Evolutionary conservation across 2,797 vertebrate genomes (phyloP).

Genomic region (Triplophysa yarkandensis): DNA sequence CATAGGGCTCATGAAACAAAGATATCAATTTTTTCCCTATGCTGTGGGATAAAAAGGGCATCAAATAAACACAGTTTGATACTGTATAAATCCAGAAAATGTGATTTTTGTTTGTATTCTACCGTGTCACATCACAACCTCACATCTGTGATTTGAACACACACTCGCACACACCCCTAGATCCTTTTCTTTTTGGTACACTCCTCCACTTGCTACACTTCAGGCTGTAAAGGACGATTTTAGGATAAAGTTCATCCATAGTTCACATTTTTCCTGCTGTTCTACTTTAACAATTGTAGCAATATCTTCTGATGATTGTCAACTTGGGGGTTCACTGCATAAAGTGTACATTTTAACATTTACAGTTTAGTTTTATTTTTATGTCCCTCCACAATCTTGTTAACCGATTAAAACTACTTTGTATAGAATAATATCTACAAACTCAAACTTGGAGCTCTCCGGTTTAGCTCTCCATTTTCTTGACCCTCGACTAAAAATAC

Average conservation of each 20-base stretch:
- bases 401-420: background rate
- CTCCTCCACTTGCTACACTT: slow-evolving; percentile 51
- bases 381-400: background rate
- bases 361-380: slow-evolving; percentile 46
- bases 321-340: slow-evolving; percentile 16
- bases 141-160: slow-evolving; percentile 27
- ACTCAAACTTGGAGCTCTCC: slow-evolving; percentile 30
- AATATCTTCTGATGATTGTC: slow-evolving; percentile 56
- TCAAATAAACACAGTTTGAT: slow-evolving; percentile 28
- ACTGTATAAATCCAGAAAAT: slow-evolving; percentile 9
- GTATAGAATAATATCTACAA: background rate
- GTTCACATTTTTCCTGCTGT: slow-evolving; percentile 54
- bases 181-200: slow-evolving; percentile 32
- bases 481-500: slow-evolving; percentile 33
- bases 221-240: slow-evolving; percentile 57
- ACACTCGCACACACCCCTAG: background rate
- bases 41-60: background rate
- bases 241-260: slow-evolving; percentile 59
- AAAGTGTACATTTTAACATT: too few species aligned
- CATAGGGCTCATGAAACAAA: background rate
- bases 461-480: slow-evolving; percentile 16
- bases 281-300: slow-evolving; percentile 56
- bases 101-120: slow-evolving; percentile 17
- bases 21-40: background rate
- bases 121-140: slow-evolving; percentile 8